Base-by-base conservation (phyloP, 2,113 vertebrate species). In the Phyllopteryx taeniolatus region DNA sequence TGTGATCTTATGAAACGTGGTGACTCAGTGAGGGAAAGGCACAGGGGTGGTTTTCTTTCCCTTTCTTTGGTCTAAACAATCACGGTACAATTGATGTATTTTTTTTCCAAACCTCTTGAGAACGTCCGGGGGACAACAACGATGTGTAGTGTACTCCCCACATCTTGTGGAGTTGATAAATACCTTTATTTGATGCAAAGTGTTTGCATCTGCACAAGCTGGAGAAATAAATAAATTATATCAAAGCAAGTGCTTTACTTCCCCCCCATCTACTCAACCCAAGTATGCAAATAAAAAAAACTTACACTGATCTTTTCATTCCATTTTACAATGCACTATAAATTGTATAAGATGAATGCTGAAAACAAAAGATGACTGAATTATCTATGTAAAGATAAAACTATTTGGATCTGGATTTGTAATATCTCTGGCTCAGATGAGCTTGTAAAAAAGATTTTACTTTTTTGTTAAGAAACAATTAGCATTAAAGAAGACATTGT, bases 181-280 rank as follows among this genome's bases (percentile, higher is more conserved):
- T 71, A 13, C 3, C 10, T 85, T 87, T 76, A 79, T 83, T 27
- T 66, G 73, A 74, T 27, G 43, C 57, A 77, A 76, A 68, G 64
- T 74, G 62, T 79, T 54, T 77, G 71, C 73, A 79, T 35, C 13
- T 53, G n/a, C 11, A 72, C 69, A 75, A 74, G 68, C 68, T 68
- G 54, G 60, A 79, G 75, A 79, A 72, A 79, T 71, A 71, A 77
- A 33, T 62, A 6, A 2, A 43, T 79, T 68, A 76, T 70, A 74
- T 78, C 27, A 65, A 76, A 79, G 27, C 8, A 33, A 47, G 14
- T 63, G 72, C 68, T 74, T 73, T 22, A 49, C 19, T 64, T 19
- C 17, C 31, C 14, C 3, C 35, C 17, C 17, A 4, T 63, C 61
- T 49, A 20, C 43, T 69, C 60, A 42, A 62, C 39, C 2, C 33